phyloP scores from a whole-genome alignment of 1,140 invertebrate genomes.

The Leptonema lineaticorne region DNA sequence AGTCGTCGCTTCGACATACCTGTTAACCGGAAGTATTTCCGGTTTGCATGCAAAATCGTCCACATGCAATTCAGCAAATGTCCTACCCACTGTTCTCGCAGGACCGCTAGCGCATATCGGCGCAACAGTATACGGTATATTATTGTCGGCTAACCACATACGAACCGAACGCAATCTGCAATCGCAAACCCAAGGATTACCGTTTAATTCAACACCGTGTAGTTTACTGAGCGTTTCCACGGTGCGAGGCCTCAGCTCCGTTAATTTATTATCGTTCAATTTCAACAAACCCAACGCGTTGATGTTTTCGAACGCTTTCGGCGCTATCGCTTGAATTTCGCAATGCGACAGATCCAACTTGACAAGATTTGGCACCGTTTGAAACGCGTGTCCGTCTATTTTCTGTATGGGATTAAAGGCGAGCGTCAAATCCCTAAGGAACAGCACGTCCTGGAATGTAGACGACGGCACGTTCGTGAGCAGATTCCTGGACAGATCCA shows the following conservation, averaged over 20 bases:
- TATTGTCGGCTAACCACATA: slow-evolving; percentile 79
- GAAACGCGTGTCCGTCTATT: slow-evolving; percentile 75
- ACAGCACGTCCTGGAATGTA: slow-evolving; percentile 75
- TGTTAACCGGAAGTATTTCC: slow-evolving; percentile 72
- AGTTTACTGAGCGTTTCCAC: slow-evolving; percentile 72
- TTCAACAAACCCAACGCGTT: slow-evolving; percentile 78
- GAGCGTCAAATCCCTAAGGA: slow-evolving; percentile 76
- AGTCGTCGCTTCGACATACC: slow-evolving; percentile 73
- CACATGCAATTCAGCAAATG: slow-evolving; percentile 72
- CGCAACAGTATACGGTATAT: slow-evolving; percentile 75
- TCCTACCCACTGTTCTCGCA: slow-evolving; percentile 63
- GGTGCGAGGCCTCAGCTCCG: slow-evolving; percentile 68
- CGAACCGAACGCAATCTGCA: slow-evolving; percentile 81
- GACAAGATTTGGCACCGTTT: slow-evolving; percentile 71
- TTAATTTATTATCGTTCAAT: slow-evolving; percentile 77
- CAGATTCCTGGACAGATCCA: slow-evolving; percentile 83
- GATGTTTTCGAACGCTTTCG: slow-evolving; percentile 76
- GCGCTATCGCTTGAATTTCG: slow-evolving; percentile 72
- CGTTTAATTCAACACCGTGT: slow-evolving; percentile 82
- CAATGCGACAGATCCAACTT: slow-evolving; percentile 84
- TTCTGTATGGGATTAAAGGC: slow-evolving; percentile 79
- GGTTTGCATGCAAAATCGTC: slow-evolving; percentile 89
- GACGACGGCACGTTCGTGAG: slow-evolving; percentile 75
- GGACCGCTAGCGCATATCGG: slow-evolving; percentile 74
- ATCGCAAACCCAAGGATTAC: slow-evolving; percentile 91